Evolutionary conservation across 2,113 vertebrate species (phyloP).

Genomic region (Danio rerio): GRCz12tu NC_133182.1:32000001-32000500

Average conservation of each 20-base stretch:
- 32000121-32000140: background rate
- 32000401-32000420: background rate
- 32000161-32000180: background rate
- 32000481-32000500: too few relatives aligned
- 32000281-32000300: background rate
- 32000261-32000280: too few relatives aligned
- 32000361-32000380: background rate
- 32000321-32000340: too few relatives aligned
- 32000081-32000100: background rate
- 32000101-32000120: background rate
- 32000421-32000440: background rate
- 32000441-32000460: background rate
- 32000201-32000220: too few relatives aligned
- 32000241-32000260: too few relatives aligned
- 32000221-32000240: too few relatives aligned
- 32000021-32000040: background rate
- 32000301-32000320: background rate
- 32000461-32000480: too few relatives aligned
- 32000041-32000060: background rate
- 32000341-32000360: background rate
- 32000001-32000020: background rate
- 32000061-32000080: background rate
- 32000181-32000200: too few relatives aligned
- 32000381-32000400: background rate
- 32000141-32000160: background rate